Base-by-base conservation (phyloP, 2,797 vertebrate genomes). In the Aselliscus stoliczkanus region DNA sequence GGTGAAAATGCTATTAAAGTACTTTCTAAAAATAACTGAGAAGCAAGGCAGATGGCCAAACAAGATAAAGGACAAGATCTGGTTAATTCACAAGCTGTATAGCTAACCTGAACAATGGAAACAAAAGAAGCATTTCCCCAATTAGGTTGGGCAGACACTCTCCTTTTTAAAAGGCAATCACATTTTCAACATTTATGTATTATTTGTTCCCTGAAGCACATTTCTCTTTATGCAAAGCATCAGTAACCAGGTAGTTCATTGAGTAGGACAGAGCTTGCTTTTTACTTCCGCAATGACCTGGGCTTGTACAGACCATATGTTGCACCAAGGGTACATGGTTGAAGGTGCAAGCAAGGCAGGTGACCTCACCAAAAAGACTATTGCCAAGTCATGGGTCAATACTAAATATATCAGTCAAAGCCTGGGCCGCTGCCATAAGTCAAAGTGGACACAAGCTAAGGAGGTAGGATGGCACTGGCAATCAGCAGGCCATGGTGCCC, bases 11-110 rank as follows among this genome's bases (percentile, higher is more conserved):
- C 52, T 69, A n/a, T 79, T 80, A 85, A 80, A 85, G 56, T 34
- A n/a, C 42, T 94, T 94, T 87, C 47, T 85, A 64, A 95, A 84
- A 50, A 50, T 87, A 94, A 88, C 92, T 31, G 69, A 50, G 76
- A 72, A 58, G 44, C 31, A 42, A 64, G 70, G 60, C 92, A 95
- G 80, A 80, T 72, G 79, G 82, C 65, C 31, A 80, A 27, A 52
- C 1, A 25, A 81, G 75, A 42, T 12, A 50, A 72, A 93, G 69
- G 50, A 29, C 52, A 76, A 56, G 47, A n/a, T 39, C 54, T 9
- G 37, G 50, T 27, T 44, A 62, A 81, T 60, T 52, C 39, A 12
- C 54, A 29, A 54, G 58, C 52, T 15, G 3, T 11, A 5, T 15
- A 21, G 29, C 86, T 60, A 54, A 9, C 64, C 72, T 37, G 18